Conservation (phyloP, 2,797 vertebrate genomes). For the Sitta carolinensis region DNA sequence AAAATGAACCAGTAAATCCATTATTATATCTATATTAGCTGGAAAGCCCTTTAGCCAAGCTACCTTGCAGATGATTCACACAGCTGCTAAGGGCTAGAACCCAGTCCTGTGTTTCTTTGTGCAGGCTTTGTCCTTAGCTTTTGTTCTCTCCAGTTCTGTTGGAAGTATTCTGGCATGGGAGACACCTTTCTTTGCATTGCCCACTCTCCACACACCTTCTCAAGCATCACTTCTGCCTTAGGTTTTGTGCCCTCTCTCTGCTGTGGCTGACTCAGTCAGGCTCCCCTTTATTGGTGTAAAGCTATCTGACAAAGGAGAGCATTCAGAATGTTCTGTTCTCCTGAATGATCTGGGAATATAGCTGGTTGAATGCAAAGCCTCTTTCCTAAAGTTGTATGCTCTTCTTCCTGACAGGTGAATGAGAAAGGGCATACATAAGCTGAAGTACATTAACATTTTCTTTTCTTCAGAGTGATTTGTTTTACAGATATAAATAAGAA, state of each 20-base stretch:
- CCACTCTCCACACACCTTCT: background rate
- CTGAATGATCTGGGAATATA: background rate
- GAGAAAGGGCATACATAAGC: background rate
- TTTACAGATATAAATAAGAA: background rate
- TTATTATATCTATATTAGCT: background rate
- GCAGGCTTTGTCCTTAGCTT: background rate
- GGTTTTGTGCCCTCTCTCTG: background rate
- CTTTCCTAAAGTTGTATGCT: background rate
- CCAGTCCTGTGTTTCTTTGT: background rate
- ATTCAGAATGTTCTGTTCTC: background rate
- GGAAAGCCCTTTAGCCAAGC: background rate
- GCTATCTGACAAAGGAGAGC: background rate
- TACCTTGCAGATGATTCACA: background rate
- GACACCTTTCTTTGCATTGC: background rate
- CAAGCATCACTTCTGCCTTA: background rate
- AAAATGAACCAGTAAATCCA: background rate
- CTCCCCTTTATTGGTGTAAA: background rate
- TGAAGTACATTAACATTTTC: background rate
- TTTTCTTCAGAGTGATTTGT: background rate
- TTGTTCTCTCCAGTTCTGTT: background rate
- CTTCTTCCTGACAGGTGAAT: background rate
- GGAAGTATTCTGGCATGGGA: background rate
- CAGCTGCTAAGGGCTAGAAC: background rate
- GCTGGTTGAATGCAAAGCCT: background rate
- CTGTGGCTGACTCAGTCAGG: background rate